These are phyloP conservation scores for Pterocles burchelli DNA, from an alignment of 2,113 vertebrate genomes.

Conservation along the genomic window DNA sequence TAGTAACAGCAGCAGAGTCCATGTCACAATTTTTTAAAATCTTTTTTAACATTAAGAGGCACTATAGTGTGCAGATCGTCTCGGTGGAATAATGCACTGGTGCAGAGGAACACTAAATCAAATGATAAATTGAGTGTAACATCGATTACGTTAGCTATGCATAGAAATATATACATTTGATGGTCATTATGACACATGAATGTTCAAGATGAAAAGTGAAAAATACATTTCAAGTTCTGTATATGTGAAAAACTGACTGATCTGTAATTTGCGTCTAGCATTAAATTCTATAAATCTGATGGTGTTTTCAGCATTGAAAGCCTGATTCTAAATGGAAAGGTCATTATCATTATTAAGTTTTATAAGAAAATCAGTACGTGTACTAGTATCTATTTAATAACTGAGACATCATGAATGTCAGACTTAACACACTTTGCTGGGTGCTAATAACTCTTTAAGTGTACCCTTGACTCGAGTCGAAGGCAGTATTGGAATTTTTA, in stretches of 20 bases:
- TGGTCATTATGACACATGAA: constrained; percentile 56
- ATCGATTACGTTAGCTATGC: constrained; percentile 74
- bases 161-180: constrained; percentile 75
- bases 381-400: constrained; percentile 80
- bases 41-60: constrained; percentile 42
- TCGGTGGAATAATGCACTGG: constrained; percentile 64
- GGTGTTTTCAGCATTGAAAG: constrained; percentile 72
- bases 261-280: constrained; percentile 61
- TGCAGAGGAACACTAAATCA: constrained; percentile 69
- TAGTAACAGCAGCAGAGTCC: constrained; percentile 21
- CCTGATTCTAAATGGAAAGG: constrained; percentile 78
- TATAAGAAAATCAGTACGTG: constrained; percentile 80
- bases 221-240: constrained; percentile 68
- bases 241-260: constrained; percentile 64
- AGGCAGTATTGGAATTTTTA: constrained; percentile 79
- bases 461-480: constrained; percentile 74
- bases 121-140: constrained; percentile 76
- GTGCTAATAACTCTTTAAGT: constrained; percentile 80
- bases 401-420: constrained; percentile 80
- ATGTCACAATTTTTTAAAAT: constrained; percentile 1
- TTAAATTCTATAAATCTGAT: constrained; percentile 75
- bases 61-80: constrained; percentile 48
- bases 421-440: constrained; percentile 76
- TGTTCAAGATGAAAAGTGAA: constrained; percentile 62
- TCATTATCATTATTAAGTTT: constrained; percentile 82